phyloP scores from a whole-genome alignment of 2,797 vertebrate species.

The Clarias pachynema region DNA sequence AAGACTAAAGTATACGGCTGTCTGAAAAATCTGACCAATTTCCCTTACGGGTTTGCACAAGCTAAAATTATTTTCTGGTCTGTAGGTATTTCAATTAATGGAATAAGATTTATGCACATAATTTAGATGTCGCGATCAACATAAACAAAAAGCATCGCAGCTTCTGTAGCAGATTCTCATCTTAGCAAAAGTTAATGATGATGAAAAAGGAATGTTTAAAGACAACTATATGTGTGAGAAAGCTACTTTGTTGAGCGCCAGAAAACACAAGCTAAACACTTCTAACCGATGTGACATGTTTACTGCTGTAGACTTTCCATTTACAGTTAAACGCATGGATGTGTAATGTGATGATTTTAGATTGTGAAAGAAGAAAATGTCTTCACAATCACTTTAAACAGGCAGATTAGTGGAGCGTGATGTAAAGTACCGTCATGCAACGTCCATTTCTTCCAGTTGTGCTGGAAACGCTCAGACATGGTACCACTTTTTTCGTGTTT shows the following conservation, averaged over 20 bases:
- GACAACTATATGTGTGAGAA: not conserved
- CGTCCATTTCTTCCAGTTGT: not conserved
- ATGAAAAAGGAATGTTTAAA: not conserved
- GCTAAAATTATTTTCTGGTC: not conserved
- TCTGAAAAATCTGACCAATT: not conserved
- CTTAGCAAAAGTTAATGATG: not conserved
- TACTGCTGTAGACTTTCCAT: not conserved
- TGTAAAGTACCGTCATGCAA: not conserved
- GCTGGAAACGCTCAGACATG: not conserved
- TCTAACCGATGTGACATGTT: not conserved
- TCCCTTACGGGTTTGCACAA: not conserved
- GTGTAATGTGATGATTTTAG: not conserved
- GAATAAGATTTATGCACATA: not conserved
- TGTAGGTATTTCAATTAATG: not conserved
- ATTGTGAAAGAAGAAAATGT: not conserved
- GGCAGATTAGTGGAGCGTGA: not conserved
- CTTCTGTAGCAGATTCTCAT: not conserved
- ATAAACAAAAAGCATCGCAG: not conserved
- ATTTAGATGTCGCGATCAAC: not conserved
- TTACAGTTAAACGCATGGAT: not conserved
- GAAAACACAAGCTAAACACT: not conserved
- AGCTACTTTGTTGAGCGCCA: not conserved
- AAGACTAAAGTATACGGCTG: not conserved
- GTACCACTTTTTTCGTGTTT: not conserved
- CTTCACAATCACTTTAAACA: not conserved